A percentile compares a stretch with the other conserved stretches of the same genome.
Conservation (phyloP, 2,888 invertebrate genomes). For the Thera obeliscata region DNA sequence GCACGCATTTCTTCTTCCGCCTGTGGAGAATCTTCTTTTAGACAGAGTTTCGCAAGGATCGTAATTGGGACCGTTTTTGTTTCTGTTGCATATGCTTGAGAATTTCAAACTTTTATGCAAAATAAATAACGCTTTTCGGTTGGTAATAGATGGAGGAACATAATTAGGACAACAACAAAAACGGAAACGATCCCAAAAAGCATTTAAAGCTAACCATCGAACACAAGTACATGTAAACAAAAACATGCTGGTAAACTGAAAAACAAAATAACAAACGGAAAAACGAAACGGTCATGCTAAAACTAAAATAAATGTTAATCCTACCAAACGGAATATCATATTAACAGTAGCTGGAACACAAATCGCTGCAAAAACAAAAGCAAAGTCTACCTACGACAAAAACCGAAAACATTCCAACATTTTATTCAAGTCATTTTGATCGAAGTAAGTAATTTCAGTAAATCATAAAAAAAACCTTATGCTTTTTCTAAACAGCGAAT, state of each 20-base stretch:
- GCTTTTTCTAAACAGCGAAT: background rate
- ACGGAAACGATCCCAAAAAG: slow-evolving; percentile 22
- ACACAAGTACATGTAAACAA: slow-evolving; percentile 43
- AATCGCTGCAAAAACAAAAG: slow-evolving; percentile 34
- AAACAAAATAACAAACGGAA: slow-evolving; percentile 27
- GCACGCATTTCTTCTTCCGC: slow-evolving; percentile 98
- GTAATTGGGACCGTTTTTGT: slow-evolving; percentile 40
- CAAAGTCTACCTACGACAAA: slow-evolving; percentile 51
- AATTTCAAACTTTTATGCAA: background rate
- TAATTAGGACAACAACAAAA: background rate
- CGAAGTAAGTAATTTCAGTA: background rate
- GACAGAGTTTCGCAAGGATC: slow-evolving; percentile 30
- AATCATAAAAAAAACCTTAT: background rate
- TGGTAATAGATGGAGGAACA: background rate
- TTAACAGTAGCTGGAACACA: slow-evolving; percentile 35
- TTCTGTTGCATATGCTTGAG: slow-evolving; percentile 30
- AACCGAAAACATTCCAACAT: slow-evolving; percentile 29
- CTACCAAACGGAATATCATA: slow-evolving; percentile 39
- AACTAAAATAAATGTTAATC: slow-evolving; percentile 37
- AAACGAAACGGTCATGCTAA: slow-evolving; percentile 39
- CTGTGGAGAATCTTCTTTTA: slow-evolving; percentile 80
- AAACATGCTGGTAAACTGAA: slow-evolving; percentile 41
- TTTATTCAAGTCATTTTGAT: background rate
- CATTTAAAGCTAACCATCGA: slow-evolving; percentile 48
- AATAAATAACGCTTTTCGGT: background rate